These are phyloP conservation scores for Cardinalis cardinalis DNA, from an alignment of 2,113 vertebrate genomes.

Conservation along the genomic window DNA sequence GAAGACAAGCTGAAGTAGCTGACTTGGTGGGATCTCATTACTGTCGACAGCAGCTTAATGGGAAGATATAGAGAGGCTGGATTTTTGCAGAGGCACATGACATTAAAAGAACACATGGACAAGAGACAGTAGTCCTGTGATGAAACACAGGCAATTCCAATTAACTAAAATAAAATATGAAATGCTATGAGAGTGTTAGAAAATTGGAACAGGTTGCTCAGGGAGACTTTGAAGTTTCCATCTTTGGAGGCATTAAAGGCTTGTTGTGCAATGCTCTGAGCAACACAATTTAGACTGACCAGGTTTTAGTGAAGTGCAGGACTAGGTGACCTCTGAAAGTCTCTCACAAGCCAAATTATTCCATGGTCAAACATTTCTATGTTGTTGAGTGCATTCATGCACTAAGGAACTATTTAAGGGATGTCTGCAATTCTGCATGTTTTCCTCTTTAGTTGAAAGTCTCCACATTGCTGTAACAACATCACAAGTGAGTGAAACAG, in stretches of 20 bases:
- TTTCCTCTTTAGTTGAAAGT: conserved; percentile 67
- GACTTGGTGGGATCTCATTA: background rate
- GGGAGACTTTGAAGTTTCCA: background rate
- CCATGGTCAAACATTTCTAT: background rate
- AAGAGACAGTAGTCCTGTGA: background rate
- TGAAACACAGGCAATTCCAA: background rate
- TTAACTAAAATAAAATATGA: background rate
- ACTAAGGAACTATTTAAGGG: background rate
- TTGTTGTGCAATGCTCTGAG: background rate
- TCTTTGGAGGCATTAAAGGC: background rate
- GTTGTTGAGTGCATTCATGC: background rate
- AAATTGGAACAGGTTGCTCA: background rate
- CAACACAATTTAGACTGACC: background rate
- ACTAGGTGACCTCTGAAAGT: background rate
- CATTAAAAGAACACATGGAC: background rate
- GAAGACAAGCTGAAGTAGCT: background rate
- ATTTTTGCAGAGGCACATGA: background rate
- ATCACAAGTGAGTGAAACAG: conserved; percentile 29
- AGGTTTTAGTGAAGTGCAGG: background rate
- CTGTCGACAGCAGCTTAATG: background rate
- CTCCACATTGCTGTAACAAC: conserved; percentile 64
- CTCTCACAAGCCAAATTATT: background rate
- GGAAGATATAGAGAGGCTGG: background rate
- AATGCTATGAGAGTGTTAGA: background rate
- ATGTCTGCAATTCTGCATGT: background rate